Evolutionary conservation across 2,888 invertebrate genomes (phyloP).

Genomic region (Apocheima hispidaria): DNA sequence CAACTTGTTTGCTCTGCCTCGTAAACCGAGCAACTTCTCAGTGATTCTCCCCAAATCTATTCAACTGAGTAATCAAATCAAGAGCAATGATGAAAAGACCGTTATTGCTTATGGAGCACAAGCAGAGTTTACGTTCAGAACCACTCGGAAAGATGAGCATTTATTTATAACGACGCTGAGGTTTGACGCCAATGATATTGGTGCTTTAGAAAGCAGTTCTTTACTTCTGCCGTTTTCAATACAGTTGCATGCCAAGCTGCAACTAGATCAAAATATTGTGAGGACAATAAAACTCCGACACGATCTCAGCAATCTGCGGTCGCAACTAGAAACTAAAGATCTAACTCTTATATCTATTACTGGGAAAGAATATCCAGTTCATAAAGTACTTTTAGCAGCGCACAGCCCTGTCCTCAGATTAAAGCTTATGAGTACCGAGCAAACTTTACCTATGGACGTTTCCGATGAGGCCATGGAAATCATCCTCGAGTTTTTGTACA

Average conservation of each 20-base stretch:
- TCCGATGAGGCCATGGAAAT: conserved; percentile 65
- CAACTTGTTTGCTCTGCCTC: conserved; percentile 70
- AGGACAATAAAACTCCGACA: conserved; percentile 66
- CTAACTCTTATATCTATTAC: conserved; percentile 61
- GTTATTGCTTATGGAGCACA: conserved; percentile 14
- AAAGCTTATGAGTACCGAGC: conserved; percentile 53
- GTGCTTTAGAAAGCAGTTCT: conserved; percentile 45
- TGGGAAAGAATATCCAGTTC: conserved; percentile 61
- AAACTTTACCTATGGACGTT: conserved; percentile 57
- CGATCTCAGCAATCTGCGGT: conserved; percentile 38
- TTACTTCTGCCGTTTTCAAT: conserved; percentile 67
- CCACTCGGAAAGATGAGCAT: conserved; percentile 57
- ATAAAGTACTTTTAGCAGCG: conserved; percentile 69
- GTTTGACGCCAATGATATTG: conserved; percentile 53
- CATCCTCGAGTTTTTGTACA: conserved; percentile 71
- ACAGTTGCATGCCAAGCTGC: conserved; percentile 52
- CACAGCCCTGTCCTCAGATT: conserved; percentile 66
- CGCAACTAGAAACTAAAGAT: conserved; percentile 63
- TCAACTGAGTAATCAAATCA: conserved; percentile 14
- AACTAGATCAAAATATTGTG: conserved; percentile 52
- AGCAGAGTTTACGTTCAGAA: conserved; percentile 50
- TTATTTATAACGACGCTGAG: conserved; percentile 66
- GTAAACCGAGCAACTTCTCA: conserved; percentile 59
- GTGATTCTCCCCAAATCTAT: conserved; percentile 56
- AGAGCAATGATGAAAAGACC: conserved; percentile 10